Evolutionary conservation across 1,140 invertebrate genomes (phyloP), one percentile per base, ranked within the genome.

Genomic region (Odontomachus brunneus): DNA sequence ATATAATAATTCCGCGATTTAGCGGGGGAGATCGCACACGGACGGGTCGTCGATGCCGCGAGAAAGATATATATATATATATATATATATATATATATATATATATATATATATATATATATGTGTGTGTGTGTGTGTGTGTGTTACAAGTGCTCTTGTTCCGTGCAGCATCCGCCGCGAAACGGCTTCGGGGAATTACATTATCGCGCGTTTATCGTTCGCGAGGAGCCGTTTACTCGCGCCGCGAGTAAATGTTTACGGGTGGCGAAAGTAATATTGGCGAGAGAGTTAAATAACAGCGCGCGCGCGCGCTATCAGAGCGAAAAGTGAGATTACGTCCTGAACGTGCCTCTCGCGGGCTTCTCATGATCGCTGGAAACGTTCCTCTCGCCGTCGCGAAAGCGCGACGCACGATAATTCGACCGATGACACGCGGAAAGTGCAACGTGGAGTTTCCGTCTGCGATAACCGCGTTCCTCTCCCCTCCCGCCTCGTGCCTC

Each of bases 171-270:
- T 80, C 65, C 65, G 75, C 22, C 65, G 22, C 33, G 24, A 57
- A 24, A 57, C 24, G 51, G 22, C 51, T 80, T 80, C 75, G 75
- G 53, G 14, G 75, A 80, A 80, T 80, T 29, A 22, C 38, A 69
- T 48, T 80, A 80, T 80, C 75, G 51, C 51, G 65, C 65, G 65
- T 80, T 80, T 80, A 80, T 80, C 75, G 49, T 33, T 26, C 65
- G 65, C 75, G 24, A 80, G 29, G 75, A 26, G 69, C 22, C 65
- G 65, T 71, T 80, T 57, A 80, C 38, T 48, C 65, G 75, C 65
- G 17, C 51, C 14, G 51, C 38, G 33, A 80, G 22, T 71, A 80
- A 80, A 67, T 57, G 75, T 71, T 80, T 71, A 51, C 75, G 51
- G 73, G 17, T 33, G 53, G 22, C 75, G 38, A 80, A 71, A 80